Conservation (phyloP, 1,140 invertebrate species). For the Papilio aristodemus region DNA sequence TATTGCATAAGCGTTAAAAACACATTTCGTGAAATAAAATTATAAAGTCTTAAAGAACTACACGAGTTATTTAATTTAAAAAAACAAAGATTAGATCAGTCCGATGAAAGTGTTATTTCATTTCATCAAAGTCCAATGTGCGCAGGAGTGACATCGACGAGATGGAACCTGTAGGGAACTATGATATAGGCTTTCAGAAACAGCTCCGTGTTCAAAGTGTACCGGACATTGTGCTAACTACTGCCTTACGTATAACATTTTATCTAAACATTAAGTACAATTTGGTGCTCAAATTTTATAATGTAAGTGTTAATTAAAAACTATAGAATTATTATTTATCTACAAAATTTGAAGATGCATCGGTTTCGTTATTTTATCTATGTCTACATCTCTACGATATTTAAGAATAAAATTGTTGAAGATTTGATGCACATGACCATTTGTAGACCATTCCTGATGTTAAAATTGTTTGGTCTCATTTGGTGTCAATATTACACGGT, state of each 20-base stretch:
- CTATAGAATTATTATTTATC: slow-evolving; percentile 74
- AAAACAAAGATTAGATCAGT: slow-evolving; percentile 72
- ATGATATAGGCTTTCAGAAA: slow-evolving; percentile 45
- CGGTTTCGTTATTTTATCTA: slow-evolving; percentile 53
- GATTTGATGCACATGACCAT: not conserved
- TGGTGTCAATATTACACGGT: not conserved
- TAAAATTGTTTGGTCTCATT: not conserved
- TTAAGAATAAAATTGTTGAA: slow-evolving; percentile 28
- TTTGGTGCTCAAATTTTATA: slow-evolving; percentile 79
- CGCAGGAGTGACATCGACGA: slow-evolving; percentile 47
- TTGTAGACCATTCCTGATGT: not conserved
- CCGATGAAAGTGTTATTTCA: slow-evolving; percentile 60
- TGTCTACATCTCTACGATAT: slow-evolving; percentile 46
- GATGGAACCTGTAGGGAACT: slow-evolving; percentile 54
- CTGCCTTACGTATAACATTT: slow-evolving; percentile 70
- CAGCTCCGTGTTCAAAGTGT: slow-evolving; percentile 45
- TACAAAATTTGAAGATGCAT: slow-evolving; percentile 70
- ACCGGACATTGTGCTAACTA: slow-evolving; percentile 78
- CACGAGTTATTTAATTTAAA: slow-evolving; percentile 70
- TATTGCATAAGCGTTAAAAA: slow-evolving; percentile 77
- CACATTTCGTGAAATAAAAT: slow-evolving; percentile 70
- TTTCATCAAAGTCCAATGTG: slow-evolving; percentile 55
- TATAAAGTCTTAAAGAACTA: slow-evolving; percentile 69
- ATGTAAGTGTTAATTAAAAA: slow-evolving; percentile 75
- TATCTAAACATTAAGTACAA: slow-evolving; percentile 80